Percentiles rank a stretch among this genome's conserved stretches.
These are phyloP conservation scores for Nothocercus nigrocapillus DNA, from an alignment of 2,113 vertebrate species.

Conservation along the genomic window DNA sequence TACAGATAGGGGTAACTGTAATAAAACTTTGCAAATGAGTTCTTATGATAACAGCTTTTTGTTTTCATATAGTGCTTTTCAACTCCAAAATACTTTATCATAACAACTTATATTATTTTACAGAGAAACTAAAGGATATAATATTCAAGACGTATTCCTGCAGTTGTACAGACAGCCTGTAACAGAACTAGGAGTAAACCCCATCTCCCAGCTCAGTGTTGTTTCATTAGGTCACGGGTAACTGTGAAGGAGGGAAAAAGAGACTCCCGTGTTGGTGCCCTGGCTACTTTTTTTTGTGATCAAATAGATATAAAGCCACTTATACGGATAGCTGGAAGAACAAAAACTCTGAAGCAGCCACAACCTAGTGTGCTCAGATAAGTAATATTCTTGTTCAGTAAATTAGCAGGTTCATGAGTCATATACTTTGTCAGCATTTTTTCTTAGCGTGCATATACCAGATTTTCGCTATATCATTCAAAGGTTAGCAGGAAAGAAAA, in stretches of 20 bases:
- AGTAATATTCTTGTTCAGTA: slow-evolving; percentile 18
- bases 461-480: slow-evolving; percentile 59
- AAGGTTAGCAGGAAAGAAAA: slow-evolving; percentile 49
- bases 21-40: background rate
- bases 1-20: background rate
- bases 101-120: background rate
- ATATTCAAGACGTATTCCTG: background rate
- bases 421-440: slow-evolving; percentile 47
- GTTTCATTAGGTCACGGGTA: background rate
- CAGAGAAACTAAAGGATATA: background rate
- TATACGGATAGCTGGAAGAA: background rate
- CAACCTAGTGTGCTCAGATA: background rate
- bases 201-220: background rate
- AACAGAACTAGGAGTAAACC: background rate
- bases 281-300: background rate
- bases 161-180: background rate
- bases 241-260: background rate
- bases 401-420: slow-evolving; percentile 53
- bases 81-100: background rate
- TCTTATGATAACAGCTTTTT: background rate
- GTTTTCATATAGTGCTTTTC: background rate
- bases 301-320: background rate
- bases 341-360: background rate
- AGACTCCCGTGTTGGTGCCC: background rate
- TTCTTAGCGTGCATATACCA: background rate